Evolutionary conservation across 2,113 vertebrate species (phyloP).

Genomic region (Chrysochloris asiatica): DNA sequence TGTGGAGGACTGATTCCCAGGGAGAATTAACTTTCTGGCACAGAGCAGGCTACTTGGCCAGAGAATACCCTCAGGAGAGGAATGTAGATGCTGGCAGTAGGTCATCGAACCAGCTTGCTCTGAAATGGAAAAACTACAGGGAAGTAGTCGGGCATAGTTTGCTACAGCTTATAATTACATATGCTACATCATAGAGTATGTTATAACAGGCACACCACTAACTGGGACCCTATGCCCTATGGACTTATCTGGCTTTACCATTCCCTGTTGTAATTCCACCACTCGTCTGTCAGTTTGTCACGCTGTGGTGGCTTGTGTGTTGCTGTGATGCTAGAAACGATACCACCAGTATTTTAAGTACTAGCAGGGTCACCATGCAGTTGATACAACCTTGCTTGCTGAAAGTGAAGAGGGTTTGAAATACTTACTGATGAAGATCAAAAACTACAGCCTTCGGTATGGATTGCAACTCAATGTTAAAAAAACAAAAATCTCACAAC

Average conservation of each 20-base stretch:
- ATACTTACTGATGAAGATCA: no score
- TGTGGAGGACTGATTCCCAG: background rate
- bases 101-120: background rate
- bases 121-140: background rate
- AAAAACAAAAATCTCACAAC: no score
- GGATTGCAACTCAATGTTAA: no score
- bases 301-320: no score
- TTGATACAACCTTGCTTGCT: no score
- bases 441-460: no score
- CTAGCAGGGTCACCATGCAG: no score
- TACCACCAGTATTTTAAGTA: no score
- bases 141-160: background rate
- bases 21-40: background rate
- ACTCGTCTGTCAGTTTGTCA: no score
- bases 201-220: background rate
- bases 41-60: background rate
- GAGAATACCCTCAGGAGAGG: background rate
- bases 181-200: background rate
- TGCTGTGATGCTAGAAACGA: no score
- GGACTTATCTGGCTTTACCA: background rate
- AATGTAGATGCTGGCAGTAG: background rate
- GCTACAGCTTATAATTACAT: slow-evolving; percentile 20
- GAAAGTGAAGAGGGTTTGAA: no score
- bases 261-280: background rate
- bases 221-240: background rate